Base-by-base conservation (phyloP, 2,888 invertebrate genomes). In the Rhogogaster chlorosoma region DNA sequence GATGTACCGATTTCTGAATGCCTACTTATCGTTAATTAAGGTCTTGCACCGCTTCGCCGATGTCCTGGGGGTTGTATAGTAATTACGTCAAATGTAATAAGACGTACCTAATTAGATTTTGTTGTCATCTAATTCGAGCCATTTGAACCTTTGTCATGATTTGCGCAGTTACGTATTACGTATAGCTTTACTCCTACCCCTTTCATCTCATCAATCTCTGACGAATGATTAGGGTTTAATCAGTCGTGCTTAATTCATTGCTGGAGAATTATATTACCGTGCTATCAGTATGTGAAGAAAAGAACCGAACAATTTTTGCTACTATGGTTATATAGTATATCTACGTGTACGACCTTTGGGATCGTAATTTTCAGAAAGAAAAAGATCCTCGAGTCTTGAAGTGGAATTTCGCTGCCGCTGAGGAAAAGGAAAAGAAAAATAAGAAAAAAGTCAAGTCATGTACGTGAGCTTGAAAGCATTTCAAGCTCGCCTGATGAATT, bases 401-500 rank as follows among this genome's bases (percentile, higher is more conserved):
- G 57, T 61, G 22, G 61, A 26, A 61, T 61, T 12, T 10, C 12
- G 22, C 26, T 10, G 26, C 7, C 12, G n/a, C 10, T 61, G 61
- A 29, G 26, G 26, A 26, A 61, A 18, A 18, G 10, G 53, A 12
- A 15, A 2, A 61, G 26, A 61, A 61, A 26, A 61, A 22, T 1
- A 61, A 29, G 26, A 61, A 57, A 57, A 61, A 2, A 61, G 10
- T 26, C 61, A 26, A 61, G 61, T 26, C 10, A 12, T 26, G 15
- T 67, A 67, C 26, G 67, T 32, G 32, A 67, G 67, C 67, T 67
- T 67, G 67, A 67, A 67, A 67, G 67, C 67, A 32, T 67, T 32
- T 32, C 32, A 18, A 29, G 26, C 67, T 67, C 18, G n/a, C n/a
- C 67, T 67, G 32, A 67, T 67, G 67, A 67, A 67, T 61, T 61